Evolutionary conservation across 2,888 invertebrate species (phyloP).

Genomic region (Dolichopus griseipennis): DNA sequence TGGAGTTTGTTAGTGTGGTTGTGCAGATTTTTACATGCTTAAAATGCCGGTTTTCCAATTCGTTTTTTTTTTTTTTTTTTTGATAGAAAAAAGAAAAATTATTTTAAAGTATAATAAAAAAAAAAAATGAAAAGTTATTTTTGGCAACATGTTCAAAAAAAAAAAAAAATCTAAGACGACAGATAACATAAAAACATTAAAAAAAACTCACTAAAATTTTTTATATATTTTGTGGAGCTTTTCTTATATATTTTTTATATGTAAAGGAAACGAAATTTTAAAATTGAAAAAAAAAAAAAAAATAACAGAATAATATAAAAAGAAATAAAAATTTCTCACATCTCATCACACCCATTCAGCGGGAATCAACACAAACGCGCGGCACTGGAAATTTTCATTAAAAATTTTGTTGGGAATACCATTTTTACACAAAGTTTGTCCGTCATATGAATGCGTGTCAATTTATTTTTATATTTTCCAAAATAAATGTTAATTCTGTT

Average conservation of each 20-base stretch:
- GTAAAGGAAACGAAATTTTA: not conserved
- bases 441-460: not conserved
- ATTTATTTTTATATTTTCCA: not conserved
- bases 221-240: too few species aligned
- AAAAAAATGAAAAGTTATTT: too few species aligned
- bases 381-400: not conserved
- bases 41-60: not conserved
- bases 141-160: not conserved
- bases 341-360: not conserved
- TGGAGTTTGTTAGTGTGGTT: not conserved
- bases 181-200: too few species aligned
- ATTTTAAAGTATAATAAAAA: not conserved
- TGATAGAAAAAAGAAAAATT: not conserved
- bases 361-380: not conserved
- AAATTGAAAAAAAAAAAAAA: not conserved
- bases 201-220: too few species aligned
- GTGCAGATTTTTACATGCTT: not conserved
- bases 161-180: too few species aligned
- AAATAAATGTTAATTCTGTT: not conserved
- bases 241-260: not conserved
- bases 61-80: not conserved
- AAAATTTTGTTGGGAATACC: not conserved
- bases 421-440: not conserved
- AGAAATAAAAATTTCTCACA: not conserved
- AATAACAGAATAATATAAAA: not conserved